Evolutionary conservation across 2,888 invertebrate genomes (phyloP).

Genomic region (Parasteatoda lunata): DNA sequence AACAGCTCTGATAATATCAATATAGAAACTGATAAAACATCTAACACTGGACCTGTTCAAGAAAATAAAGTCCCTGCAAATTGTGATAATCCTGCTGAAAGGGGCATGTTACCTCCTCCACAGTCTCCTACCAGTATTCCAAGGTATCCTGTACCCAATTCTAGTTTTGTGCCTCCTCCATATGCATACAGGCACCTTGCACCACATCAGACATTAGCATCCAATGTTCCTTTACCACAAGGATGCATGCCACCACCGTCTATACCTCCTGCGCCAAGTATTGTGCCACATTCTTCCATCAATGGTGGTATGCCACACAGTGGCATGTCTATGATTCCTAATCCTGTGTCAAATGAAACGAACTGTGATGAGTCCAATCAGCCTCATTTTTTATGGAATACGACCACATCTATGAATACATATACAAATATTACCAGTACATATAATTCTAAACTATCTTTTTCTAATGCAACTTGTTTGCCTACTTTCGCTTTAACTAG

Average conservation of each 20-base stretch:
- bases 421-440: constrained; percentile 70
- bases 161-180: constrained; percentile 31
- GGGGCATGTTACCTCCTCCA: constrained; percentile 28
- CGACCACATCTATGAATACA: constrained; percentile 72
- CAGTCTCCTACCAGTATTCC: constrained; percentile 32
- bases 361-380: constrained; percentile 65
- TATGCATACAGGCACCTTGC: constrained; percentile 43
- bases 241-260: constrained; percentile 63
- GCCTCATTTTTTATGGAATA: constrained; percentile 71
- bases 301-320: constrained; percentile 34
- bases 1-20: constrained; percentile 19
- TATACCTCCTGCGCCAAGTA: constrained; percentile 19
- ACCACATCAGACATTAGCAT: constrained; percentile 39
- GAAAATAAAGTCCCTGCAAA: constrained; percentile 28
- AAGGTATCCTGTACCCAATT: constrained; percentile 29
- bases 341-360: constrained; percentile 42
- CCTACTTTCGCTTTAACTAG: constrained; percentile 56
- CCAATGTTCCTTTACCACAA: constrained; percentile 37
- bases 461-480: constrained; percentile 66
- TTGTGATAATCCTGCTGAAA: constrained; percentile 41
- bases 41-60: background rate
- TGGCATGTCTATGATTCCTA: constrained; percentile 33
- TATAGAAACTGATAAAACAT: constrained; percentile 9
- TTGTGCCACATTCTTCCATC: constrained; percentile 10
- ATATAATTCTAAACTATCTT: constrained; percentile 67